A percentile compares a stretch with the other conserved stretches of the same genome.
Evolutionary conservation across 2,888 invertebrate species (phyloP).

Genomic region (Andrena marginata): DNA sequence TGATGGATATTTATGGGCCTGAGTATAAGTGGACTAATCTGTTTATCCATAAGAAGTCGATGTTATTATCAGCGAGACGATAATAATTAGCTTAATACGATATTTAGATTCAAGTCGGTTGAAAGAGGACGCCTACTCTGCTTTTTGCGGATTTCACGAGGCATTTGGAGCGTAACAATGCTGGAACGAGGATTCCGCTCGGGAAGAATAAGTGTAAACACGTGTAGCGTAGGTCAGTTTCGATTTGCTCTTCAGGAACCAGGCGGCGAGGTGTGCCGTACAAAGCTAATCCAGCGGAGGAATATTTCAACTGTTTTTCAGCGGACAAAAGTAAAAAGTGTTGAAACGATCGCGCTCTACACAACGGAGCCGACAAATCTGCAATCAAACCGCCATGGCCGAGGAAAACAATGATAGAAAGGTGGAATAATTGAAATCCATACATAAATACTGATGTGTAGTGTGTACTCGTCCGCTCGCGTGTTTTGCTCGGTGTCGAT

Average conservation of each 20-base stretch:
- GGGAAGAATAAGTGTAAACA: constrained; percentile 50
- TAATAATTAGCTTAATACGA: constrained; percentile 22
- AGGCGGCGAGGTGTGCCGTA: not conserved
- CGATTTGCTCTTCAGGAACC: constrained; percentile 14
- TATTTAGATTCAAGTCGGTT: not conserved
- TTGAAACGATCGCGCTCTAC: not conserved
- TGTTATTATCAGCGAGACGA: constrained; percentile 13
- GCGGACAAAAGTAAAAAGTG: not conserved
- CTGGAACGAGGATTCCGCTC: not conserved
- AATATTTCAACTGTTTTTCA: not conserved
- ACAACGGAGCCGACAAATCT: not conserved
- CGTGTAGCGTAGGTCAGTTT: constrained; percentile 58
- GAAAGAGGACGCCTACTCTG: not conserved
- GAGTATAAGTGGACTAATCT: not conserved
- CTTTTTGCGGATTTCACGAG: constrained; percentile 16
- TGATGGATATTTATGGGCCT: not conserved
- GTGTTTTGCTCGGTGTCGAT: not conserved
- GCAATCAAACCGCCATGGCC: not conserved
- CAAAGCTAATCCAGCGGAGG: not conserved
- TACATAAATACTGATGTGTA: not conserved
- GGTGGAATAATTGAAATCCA: not conserved
- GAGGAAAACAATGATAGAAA: not conserved
- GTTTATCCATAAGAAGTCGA: not conserved
- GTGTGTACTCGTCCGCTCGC: not conserved
- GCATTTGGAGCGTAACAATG: constrained; percentile 29